Conservation (phyloP, 2,888 invertebrate genomes). For the Pyrrhosoma nymphula region DNA sequence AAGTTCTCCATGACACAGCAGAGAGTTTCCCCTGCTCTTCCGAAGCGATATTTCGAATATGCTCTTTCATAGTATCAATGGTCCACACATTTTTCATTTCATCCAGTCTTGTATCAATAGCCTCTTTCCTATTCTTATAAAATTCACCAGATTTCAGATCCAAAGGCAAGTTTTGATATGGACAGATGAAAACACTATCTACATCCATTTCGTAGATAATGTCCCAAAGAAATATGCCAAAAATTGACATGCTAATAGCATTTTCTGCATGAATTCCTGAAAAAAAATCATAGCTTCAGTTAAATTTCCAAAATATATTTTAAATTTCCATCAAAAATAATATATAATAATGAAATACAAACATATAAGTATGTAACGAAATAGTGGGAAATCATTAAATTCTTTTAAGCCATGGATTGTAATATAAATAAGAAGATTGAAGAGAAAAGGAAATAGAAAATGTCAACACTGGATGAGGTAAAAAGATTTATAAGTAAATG, state of each 20-base stretch:
- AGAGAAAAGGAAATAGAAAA: too few relatives aligned
- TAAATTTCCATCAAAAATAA: neutral
- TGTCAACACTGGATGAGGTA: too few relatives aligned
- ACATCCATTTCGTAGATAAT: conserved; percentile 9
- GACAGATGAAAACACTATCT: conserved; percentile 12
- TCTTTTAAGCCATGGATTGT: too few relatives aligned
- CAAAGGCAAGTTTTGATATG: conserved; percentile 30
- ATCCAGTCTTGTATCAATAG: neutral
- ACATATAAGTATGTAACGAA: too few relatives aligned
- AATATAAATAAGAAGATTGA: too few relatives aligned
- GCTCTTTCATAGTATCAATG: conserved; percentile 15
- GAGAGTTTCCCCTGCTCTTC: conserved; percentile 32
- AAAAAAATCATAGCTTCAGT: neutral
- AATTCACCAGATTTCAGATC: conserved; percentile 56
- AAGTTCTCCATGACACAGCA: conserved; percentile 39
- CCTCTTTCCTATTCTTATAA: conserved; percentile 19
- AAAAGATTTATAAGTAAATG: too few relatives aligned
- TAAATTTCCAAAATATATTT: too few relatives aligned
- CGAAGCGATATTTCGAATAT: neutral
- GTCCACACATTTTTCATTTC: conserved; percentile 24
- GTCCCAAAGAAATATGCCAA: conserved; percentile 58
- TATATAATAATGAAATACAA: neutral
- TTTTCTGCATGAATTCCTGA: conserved; percentile 55
- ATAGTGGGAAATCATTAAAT: too few relatives aligned
- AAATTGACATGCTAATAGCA: conserved; percentile 41